These are phyloP conservation scores for Pogonophryne albipinna DNA, from an alignment of 2,797 vertebrate genomes.

Conservation along the genomic window DNA sequence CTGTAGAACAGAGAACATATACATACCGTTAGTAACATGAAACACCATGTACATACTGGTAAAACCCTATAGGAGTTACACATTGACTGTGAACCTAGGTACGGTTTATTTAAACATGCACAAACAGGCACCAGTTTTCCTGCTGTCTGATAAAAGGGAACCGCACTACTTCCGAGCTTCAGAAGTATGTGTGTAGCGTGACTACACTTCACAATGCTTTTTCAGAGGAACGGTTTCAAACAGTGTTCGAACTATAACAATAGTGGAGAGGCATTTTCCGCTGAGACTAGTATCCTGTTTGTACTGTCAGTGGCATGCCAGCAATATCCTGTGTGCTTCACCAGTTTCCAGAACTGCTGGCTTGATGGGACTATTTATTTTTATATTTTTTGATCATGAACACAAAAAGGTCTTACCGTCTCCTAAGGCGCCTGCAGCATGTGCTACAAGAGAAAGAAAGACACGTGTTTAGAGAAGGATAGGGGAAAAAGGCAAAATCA, in stretches of 20 bases:
- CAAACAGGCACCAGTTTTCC: background rate
- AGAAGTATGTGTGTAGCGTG: background rate
- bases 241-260: slow-evolving; percentile 35
- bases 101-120: background rate
- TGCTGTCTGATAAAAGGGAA: background rate
- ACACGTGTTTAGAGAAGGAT: background rate
- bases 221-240: slow-evolving; percentile 5
- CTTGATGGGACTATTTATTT: background rate
- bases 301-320: slow-evolving; percentile 40
- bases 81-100: background rate
- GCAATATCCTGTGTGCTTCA: slow-evolving; percentile 57
- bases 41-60: slow-evolving; percentile 12
- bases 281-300: slow-evolving; percentile 46
- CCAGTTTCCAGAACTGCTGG: slow-evolving; percentile 16
- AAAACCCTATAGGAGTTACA: background rate
- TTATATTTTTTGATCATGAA: slow-evolving; percentile 13
- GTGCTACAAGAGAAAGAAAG: slow-evolving; percentile 36
- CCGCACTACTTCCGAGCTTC: background rate
- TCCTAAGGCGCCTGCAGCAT: slow-evolving; percentile 17
- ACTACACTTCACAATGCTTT: background rate
- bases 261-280: slow-evolving; percentile 27
- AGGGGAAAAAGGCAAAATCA: background rate
- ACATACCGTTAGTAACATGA: slow-evolving; percentile 29
- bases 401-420: slow-evolving; percentile 51
- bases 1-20: slow-evolving; percentile 38